Evolutionary conservation across 2,113 vertebrate genomes (phyloP), one percentile per base, ranked within the genome.

Genomic region (Enhydra lutris): DNA sequence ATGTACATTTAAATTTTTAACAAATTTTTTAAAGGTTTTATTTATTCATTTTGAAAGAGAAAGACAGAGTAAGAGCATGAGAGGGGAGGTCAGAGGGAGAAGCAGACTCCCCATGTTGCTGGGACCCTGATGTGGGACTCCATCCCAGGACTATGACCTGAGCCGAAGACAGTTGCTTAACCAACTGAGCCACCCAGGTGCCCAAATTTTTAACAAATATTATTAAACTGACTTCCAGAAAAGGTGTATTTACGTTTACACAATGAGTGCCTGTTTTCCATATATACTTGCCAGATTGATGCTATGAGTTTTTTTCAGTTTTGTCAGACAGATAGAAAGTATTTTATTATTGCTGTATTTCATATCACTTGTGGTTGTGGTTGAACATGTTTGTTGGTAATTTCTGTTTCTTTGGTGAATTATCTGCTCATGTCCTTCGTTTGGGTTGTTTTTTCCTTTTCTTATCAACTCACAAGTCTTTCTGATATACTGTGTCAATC

Each of bases 271-370:
- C 65, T 94, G 23, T 87, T 90, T 87, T 69, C 67, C 90, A 61
- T 11, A 69, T 10, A 45, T 87, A 87, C 31, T 57, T 82, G 36
- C 26, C 59, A 91, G 74, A 39, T 2, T 55, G 12, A 90, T 57
- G 26, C 78, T 73, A 57, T 29, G 55, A 47, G 15, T 45, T 59
- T 92, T 80, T 94, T 78, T 67, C 55, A 71, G 26, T 82, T 95
- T 95, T 87, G 6, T 59, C 29, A 63, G 42, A n/a, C 31, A n/a
- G 42, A n/a, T 26, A n/a, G 82, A 87, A 94, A 89, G 6, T 50
- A 67, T 92, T 92, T 95, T 65, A 50, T 88, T 73, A 50, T 61
- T 90, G 50, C 39, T 92, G 78, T 94, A 84, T 69, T 94, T 55
- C 52, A 14, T 24, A 86, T 86, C 74, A 36, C 24, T 76, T 67